Evolutionary conservation across 2,888 invertebrate genomes (phyloP), one percentile per base, ranked within the genome.

Genomic region (Mellilla xanthometata): DNA sequence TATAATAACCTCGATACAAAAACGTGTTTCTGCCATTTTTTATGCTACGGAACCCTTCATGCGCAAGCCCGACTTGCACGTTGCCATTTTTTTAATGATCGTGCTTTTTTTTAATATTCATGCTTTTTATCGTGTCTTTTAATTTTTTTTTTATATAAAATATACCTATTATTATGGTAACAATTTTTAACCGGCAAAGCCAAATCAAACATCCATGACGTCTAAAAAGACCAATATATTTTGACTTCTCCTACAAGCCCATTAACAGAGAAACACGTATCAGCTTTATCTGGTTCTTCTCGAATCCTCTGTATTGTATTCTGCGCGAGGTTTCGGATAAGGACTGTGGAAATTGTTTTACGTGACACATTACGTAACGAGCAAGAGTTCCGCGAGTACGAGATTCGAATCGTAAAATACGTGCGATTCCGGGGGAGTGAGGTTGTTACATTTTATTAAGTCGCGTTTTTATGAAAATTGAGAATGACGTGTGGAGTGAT

Each of bases 301-400:
- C 28, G 27, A 44, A 39, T 53, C 36, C 41, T 39, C 50, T 53
- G 59, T 74, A 74, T 75, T 74, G 73, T 76, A 73, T 76, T 75
- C 76, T 44, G 57, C 56, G 52, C 66, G 68, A 64, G 67, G 64
- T 60, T 63, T 65, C 57, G 67, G 71, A 72, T 79, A 79, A 78
- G 76, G 74, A 70, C 65, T 56, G 62, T 71, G 70, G 74, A 77
- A 80, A 81, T 79, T 79, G 79, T 79, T 79, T 79, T 78, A 80
- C 78, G 77, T 80, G 78, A 79, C 76, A 72, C 76, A 73, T 78
- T 75, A 72, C 70, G 67, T 75, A 76, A 76, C 68, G 72, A 69
- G 66, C 51, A 45, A 38, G 40, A 54, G 52, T 39, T 49, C 56
- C 46, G 42, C 50, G 43, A 42, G 58, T 51, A 61, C 61, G 59